Evolutionary conservation across 2,113 vertebrate species (phyloP).

Genomic region (Pandion haliaetus): DNA sequence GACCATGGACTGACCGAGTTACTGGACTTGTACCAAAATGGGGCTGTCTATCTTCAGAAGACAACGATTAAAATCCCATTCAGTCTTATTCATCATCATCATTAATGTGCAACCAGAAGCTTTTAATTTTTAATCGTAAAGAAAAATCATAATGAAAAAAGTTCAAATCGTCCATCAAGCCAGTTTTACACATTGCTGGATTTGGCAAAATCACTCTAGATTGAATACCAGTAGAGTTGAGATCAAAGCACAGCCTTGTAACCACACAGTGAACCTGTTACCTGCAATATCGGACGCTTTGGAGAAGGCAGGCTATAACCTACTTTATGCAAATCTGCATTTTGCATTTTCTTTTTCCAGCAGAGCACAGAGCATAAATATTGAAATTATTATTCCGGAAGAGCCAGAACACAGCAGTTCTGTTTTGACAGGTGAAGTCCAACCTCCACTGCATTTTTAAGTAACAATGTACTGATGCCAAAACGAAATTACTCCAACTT

Average conservation of each 20-base stretch:
- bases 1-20: rapidly evolving
- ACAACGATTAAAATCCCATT: not conserved
- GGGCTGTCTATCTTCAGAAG: not conserved
- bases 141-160: not conserved
- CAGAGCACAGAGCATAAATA: not conserved
- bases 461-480: not conserved
- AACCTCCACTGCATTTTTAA: not conserved
- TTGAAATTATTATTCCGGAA: not conserved
- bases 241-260: not conserved
- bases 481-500: not conserved
- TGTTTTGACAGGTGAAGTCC: not conserved
- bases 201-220: not conserved
- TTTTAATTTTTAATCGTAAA: not conserved
- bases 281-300: not conserved
- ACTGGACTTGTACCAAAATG: not conserved
- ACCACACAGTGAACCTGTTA: not conserved
- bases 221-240: not conserved
- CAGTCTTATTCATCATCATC: not conserved
- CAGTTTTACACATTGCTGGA: not conserved
- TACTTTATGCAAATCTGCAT: not conserved
- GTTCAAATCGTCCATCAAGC: not conserved
- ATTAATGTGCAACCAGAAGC: not conserved
- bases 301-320: not conserved
- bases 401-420: not conserved
- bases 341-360: not conserved